Evolutionary conservation across 2,113 vertebrate genomes (phyloP), one percentile per base, ranked within the genome.

Genomic region (Toxostoma redivivum): DNA sequence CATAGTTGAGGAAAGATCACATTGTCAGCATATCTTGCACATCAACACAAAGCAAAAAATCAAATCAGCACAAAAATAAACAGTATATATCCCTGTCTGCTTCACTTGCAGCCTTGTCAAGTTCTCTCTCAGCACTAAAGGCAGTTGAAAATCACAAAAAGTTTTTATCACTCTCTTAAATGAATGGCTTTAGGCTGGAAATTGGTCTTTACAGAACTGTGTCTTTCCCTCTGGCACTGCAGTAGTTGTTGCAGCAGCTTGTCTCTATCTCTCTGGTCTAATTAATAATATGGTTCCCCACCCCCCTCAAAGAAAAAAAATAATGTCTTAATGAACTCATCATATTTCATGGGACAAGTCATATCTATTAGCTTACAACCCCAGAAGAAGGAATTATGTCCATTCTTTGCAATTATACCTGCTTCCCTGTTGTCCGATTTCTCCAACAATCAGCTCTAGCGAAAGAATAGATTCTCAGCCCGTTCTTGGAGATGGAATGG

Each of bases 1-100:
- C 64, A 24, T 21, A 86, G 23, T 58, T 70, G 56, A 83, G 66
- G 66, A 80, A 48, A 92, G 70, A 81, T 66, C 58, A 80, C 17
- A 65, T 85, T 92, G 21, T 64, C 67, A 78, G n/a, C 0, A 0
- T 66, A 78, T 86, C 40, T 86, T 77, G 40, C 13, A 45, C 28
- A 83, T 38, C 40, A 66, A 50, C 22, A 73, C 30, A 83, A 92
- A 86, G 25, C 3, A 86, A 88, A 93, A 88, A 81, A 77, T 57
- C 37, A 83, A 77, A 86, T 80, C 71, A 81, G 38, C 30, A 77
- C 20, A 50, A 88, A 88, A 91, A 70, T 73, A 82, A 86, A 66
- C 27, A 58, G 12, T 23, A 21, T 48, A 83, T 80, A 86, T 86
- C 33, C 22, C 22, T 8, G 2, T 56, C 40, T 87, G 24, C 33